Evolutionary conservation across 2,888 invertebrate genomes (phyloP).

Genomic region (Drosophila kanekoi): DNA sequence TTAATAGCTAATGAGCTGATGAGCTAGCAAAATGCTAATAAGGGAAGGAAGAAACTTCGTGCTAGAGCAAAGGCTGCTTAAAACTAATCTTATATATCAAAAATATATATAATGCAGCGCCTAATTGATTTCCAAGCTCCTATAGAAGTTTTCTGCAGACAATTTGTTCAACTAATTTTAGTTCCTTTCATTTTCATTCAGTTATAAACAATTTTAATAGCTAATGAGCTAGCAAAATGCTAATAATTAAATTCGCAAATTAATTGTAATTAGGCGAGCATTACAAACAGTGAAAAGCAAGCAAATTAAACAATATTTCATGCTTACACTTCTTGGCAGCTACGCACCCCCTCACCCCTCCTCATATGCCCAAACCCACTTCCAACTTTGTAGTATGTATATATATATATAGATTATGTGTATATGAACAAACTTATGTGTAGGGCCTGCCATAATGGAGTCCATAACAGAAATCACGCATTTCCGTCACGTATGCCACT

Average conservation of each 20-base stretch:
- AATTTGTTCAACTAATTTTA: conserved; percentile 16
- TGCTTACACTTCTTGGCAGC: conserved; percentile 30
- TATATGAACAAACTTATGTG: neutral
- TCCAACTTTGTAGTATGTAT: neutral
- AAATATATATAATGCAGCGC: too few relatives aligned
- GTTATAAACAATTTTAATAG: conserved; percentile 11
- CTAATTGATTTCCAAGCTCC: too few relatives aligned
- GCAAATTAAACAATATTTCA: conserved; percentile 30
- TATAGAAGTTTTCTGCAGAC: neutral
- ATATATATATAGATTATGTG: neutral
- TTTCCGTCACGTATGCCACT: conserved; percentile 81
- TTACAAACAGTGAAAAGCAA: conserved; percentile 15
- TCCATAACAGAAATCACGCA: conserved; percentile 79
- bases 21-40: conserved; percentile 25
- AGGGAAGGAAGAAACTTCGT: neutral
- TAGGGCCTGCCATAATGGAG: conserved; percentile 34
- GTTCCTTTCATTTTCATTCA: conserved; percentile 9
- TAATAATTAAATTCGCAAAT: conserved; percentile 35
- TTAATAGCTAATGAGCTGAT: conserved; percentile 17
- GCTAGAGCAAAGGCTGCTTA: too few relatives aligned
- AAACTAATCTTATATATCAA: too few relatives aligned
- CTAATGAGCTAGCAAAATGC: conserved; percentile 25
- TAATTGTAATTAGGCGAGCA: conserved; percentile 37
- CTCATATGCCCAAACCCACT: neutral
- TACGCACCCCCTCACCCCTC: neutral